Evolutionary conservation across 2,888 invertebrate genomes (phyloP).

Genomic region (Notocelia uddmanniana): DNA sequence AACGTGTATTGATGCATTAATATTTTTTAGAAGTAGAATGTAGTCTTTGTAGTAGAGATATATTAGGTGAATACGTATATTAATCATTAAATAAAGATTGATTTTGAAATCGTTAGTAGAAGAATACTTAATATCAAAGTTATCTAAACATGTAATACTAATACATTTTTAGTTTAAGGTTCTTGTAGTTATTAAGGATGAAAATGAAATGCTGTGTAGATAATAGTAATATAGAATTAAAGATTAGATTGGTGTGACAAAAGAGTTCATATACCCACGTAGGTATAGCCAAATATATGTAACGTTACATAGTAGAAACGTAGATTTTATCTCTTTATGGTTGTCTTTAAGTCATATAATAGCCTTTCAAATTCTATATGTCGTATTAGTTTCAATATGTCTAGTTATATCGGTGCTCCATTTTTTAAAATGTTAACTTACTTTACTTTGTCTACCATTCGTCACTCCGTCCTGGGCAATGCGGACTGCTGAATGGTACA

Average conservation of each 20-base stretch:
- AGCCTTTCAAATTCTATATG: constrained; percentile 62
- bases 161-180: constrained; percentile 14
- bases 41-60: neutral
- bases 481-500: constrained; percentile 80
- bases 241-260: constrained; percentile 51
- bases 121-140: constrained; percentile 10
- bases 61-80: neutral
- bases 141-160: neutral
- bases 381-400: constrained; percentile 59
- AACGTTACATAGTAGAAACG: constrained; percentile 10
- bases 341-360: constrained; percentile 30
- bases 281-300: constrained; percentile 47
- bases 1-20: constrained; percentile 72
- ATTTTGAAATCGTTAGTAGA: neutral
- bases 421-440: constrained; percentile 53
- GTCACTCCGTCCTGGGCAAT: constrained; percentile 83
- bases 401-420: constrained; percentile 63
- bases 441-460: constrained; percentile 63
- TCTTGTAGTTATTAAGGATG: constrained; percentile 39
- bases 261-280: constrained; percentile 82
- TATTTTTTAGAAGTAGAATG: constrained; percentile 48
- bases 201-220: constrained; percentile 89
- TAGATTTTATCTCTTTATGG: constrained; percentile 36
- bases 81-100: neutral
- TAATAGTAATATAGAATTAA: constrained; percentile 79